phyloP scores from a whole-genome alignment of 2,113 vertebrate genomes.

The Chiloscyllium plagiosum region DNA sequence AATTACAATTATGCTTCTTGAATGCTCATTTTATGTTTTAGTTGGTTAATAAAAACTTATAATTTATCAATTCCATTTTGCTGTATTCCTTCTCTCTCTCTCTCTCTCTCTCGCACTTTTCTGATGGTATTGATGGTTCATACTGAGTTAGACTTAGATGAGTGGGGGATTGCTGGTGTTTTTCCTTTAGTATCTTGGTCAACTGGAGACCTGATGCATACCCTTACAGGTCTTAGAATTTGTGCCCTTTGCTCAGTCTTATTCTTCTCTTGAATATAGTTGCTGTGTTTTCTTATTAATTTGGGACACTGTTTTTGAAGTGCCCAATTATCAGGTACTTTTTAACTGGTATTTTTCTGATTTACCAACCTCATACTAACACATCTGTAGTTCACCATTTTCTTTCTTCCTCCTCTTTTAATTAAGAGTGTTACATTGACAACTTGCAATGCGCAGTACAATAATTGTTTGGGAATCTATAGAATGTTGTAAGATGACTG shows the following conservation, averaged over 20 bases:
- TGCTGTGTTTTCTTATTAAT: background rate
- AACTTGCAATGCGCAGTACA: too few relatives aligned
- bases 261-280: background rate
- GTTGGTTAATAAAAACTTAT: background rate
- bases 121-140: background rate
- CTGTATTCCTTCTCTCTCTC: background rate
- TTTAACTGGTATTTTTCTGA: too few relatives aligned
- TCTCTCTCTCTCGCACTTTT: background rate
- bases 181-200: background rate
- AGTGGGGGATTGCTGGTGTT: background rate
- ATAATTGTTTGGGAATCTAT: too few relatives aligned
- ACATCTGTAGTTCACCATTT: too few relatives aligned
- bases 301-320: background rate
- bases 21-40: background rate
- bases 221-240: background rate
- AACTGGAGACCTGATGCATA: background rate
- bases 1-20: background rate
- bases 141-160: background rate
- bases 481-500: too few relatives aligned
- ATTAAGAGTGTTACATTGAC: too few relatives aligned
- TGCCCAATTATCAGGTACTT: too few relatives aligned
- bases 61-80: background rate
- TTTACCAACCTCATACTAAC: too few relatives aligned
- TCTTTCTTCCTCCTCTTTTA: too few relatives aligned
- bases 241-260: background rate